Evolutionary conservation across 2,888 invertebrate genomes (phyloP).

Genomic region (Drosophila rubida): DNA sequence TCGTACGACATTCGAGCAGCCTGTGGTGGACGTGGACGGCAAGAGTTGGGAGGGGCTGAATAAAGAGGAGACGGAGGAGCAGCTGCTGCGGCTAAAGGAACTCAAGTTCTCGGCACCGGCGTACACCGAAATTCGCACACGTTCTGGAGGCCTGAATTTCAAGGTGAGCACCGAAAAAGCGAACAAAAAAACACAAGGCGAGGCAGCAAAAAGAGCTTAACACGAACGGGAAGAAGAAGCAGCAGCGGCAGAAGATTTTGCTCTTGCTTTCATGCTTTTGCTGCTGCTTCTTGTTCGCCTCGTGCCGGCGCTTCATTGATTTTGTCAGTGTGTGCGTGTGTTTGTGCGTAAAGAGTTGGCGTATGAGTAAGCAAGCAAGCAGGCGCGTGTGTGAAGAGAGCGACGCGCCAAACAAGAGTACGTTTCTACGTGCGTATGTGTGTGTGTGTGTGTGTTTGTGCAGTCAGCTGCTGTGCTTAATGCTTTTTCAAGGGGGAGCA

Average conservation of each 20-base stretch:
- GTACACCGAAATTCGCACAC: slow-evolving; percentile 78
- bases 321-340: slow-evolving; percentile 15
- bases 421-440: neutral
- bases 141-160: slow-evolving; percentile 60
- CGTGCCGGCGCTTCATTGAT: slow-evolving; percentile 53
- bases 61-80: slow-evolving; percentile 26
- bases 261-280: slow-evolving; percentile 25
- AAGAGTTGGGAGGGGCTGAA: neutral
- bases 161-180: slow-evolving; percentile 68
- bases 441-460: neutral
- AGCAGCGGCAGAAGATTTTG: slow-evolving; percentile 5
- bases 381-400: slow-evolving; percentile 12
- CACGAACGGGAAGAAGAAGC: slow-evolving; percentile 7
- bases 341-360: slow-evolving; percentile 15
- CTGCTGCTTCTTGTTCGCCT: slow-evolving; percentile 35
- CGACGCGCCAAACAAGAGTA: slow-evolving; percentile 24
- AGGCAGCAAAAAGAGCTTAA: slow-evolving; percentile 16
- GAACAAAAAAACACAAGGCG: slow-evolving; percentile 14
- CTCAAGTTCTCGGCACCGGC: slow-evolving; percentile 78
- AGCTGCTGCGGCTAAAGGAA: slow-evolving; percentile 40
- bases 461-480: slow-evolving; percentile 42
- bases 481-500: neutral
- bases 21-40: neutral
- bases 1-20: slow-evolving; percentile 1
- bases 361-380: slow-evolving; percentile 12